Percentiles rank a stretch among this genome's conserved stretches.
These are phyloP conservation scores for Dynastes grantii DNA, from an alignment of 2,888 invertebrate genomes.

Conservation along the genomic window DNA sequence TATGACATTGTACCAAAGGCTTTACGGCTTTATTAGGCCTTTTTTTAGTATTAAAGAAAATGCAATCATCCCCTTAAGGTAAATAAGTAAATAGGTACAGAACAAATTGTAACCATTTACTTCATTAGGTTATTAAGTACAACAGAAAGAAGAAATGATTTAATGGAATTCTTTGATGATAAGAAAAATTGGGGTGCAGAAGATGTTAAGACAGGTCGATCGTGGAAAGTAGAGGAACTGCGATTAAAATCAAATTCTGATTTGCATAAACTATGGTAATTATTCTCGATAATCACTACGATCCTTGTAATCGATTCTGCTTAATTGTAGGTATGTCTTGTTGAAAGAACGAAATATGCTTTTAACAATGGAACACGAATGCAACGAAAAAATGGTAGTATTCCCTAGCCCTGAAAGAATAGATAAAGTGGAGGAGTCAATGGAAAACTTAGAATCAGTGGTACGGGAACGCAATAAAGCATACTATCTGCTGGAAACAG, in stretches of 20 bases:
- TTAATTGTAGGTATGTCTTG: slow-evolving; percentile 79
- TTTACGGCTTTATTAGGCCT: slow-evolving; percentile 6
- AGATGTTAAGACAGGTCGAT: slow-evolving; percentile 85
- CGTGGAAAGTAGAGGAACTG: slow-evolving; percentile 92
- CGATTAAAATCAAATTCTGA: slow-evolving; percentile 96
- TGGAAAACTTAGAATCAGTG: slow-evolving; percentile 93
- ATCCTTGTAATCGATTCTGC: slow-evolving; percentile 22
- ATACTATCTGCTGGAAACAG: slow-evolving; percentile 91
- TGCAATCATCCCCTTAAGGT: background rate
- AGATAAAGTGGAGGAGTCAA: slow-evolving; percentile 95
- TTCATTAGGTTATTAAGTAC: slow-evolving; percentile 59
- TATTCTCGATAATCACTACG: background rate
- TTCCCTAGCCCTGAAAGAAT: slow-evolving; percentile 95
- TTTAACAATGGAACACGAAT: slow-evolving; percentile 93
- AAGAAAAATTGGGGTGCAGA: slow-evolving; percentile 87
- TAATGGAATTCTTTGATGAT: slow-evolving; percentile 93
- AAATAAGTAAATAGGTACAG: background rate
- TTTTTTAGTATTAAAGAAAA: slow-evolving; percentile 15
- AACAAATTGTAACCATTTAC: background rate
- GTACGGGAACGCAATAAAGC: slow-evolving; percentile 94
- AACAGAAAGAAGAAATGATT: slow-evolving; percentile 70
- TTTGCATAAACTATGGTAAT: slow-evolving; percentile 96
- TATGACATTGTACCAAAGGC: slow-evolving; percentile 3
- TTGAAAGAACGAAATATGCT: slow-evolving; percentile 98
- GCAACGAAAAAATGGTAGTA: slow-evolving; percentile 76